These are phyloP conservation scores for Subanguina moxae DNA, from an alignment of 1,140 invertebrate genomes.

Conservation along the genomic window DNA sequence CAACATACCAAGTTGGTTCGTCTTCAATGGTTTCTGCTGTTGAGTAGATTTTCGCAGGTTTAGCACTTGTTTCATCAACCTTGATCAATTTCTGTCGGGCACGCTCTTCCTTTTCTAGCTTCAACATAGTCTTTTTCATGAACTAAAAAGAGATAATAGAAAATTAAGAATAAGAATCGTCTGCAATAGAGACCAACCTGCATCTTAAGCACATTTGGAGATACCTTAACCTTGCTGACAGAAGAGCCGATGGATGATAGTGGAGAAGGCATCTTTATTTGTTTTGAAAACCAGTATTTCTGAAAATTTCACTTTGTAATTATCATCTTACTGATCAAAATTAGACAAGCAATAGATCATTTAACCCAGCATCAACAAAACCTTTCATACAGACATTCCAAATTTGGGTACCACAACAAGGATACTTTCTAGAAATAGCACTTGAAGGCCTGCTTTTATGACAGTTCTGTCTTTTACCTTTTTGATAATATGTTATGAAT, in stretches of 20 bases:
- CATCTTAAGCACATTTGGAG: conserved; percentile 23
- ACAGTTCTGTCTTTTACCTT: no score
- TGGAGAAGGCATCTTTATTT: neutral
- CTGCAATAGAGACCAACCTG: conserved; percentile 6
- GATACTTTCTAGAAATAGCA: no score
- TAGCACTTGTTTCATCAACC: neutral
- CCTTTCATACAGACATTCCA: no score
- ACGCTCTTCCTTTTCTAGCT: conserved; percentile 14
- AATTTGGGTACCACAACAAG: no score
- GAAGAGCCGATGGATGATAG: neutral
- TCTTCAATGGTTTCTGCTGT: conserved; percentile 18
- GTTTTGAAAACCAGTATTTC: neutral
- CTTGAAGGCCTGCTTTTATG: no score
- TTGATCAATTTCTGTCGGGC: conserved; percentile 13
- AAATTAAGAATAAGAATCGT: neutral
- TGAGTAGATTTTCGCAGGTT: conserved; percentile 3
- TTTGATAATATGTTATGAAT: no score
- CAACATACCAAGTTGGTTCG: neutral
- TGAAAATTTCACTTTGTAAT: neutral
- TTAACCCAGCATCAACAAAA: no score
- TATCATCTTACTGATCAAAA: neutral
- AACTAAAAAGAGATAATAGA: conserved; percentile 23
- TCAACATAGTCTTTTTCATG: conserved; percentile 23
- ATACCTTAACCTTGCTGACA: neutral
- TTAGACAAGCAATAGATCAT: neutral